Evolutionary conservation across 2,113 vertebrate genomes (phyloP).

Genomic region (Eira barbara): DNA sequence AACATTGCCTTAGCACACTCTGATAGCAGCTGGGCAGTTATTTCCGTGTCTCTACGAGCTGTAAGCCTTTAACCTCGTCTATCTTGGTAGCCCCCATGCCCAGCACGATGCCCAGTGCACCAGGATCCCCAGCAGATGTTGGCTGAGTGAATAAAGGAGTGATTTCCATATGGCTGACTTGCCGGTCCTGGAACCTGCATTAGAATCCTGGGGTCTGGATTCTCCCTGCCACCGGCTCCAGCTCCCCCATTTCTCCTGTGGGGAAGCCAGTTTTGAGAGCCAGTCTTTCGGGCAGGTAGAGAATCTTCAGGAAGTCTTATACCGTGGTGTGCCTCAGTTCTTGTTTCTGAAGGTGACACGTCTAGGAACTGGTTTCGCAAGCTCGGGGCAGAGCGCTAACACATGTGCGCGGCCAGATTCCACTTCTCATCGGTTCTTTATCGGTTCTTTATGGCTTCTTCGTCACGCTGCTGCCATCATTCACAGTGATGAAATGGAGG

Average conservation of each 20-base stretch:
- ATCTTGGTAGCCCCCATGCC: too few species aligned
- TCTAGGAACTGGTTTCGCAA: neutral
- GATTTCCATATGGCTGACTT: neutral
- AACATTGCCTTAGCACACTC: neutral
- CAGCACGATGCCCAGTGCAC: accelerated
- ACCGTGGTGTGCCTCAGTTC: accelerated
- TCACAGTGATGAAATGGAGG: neutral
- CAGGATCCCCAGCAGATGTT: neutral
- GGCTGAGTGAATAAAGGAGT: neutral
- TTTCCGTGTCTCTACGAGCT: neutral
- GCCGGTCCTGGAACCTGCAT: accelerated
- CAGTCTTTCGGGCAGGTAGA: neutral
- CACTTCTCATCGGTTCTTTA: accelerated
- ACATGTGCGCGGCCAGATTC: accelerated
- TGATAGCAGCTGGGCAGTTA: neutral
- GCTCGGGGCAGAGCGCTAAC: neutral
- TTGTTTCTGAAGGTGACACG: neutral
- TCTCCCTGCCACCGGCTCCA: too few species aligned
- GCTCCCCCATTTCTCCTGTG: neutral
- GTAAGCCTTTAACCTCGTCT: neutral
- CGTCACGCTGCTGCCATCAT: accelerated
- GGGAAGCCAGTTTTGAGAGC: neutral
- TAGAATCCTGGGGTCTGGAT: neutral
- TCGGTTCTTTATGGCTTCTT: neutral
- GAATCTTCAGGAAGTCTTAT: neutral